A percentile compares a stretch with the other conserved stretches of the same genome.
phyloP scores from a whole-genome alignment of 2,797 vertebrate genomes.

The Orientallactaga sibirica region DNA sequence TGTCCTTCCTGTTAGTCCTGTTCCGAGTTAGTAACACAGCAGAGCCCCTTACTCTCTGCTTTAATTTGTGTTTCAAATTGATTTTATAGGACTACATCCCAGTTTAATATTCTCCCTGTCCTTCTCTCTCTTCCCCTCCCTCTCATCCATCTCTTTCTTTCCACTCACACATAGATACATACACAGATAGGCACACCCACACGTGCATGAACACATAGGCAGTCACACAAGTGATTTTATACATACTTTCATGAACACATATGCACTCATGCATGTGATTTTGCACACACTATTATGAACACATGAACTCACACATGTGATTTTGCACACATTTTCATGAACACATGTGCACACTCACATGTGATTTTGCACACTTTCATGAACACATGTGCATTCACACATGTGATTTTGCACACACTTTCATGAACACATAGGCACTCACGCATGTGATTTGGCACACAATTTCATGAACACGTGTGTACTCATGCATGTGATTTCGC shows the following conservation, averaged over 20 bases:
- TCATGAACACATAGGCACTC: not conserved
- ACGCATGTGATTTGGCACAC: not conserved
- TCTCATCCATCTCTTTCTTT: not conserved
- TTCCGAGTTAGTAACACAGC: not conserved
- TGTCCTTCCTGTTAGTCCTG: not conserved
- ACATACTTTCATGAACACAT: not conserved
- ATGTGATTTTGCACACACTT: no score
- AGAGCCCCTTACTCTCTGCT: not conserved
- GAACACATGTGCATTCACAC: no score
- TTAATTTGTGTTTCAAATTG: not conserved
- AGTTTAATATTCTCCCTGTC: not conserved
- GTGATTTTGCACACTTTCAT: not conserved
- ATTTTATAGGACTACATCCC: not conserved
- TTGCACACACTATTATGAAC: not conserved
- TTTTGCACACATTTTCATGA: no score
- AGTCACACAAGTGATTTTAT: not conserved
- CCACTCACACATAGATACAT: accelerated
- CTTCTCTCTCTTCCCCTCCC: not conserved
- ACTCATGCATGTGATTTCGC: not conserved
- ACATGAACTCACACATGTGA: not conserved
- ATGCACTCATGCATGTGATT: not conserved
- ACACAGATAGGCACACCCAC: not conserved
- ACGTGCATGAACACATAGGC: not conserved
- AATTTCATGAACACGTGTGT: no score
- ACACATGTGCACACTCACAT: not conserved